Conservation (phyloP, 2,113 vertebrate species). For the Megalops atlanticus region DNA sequence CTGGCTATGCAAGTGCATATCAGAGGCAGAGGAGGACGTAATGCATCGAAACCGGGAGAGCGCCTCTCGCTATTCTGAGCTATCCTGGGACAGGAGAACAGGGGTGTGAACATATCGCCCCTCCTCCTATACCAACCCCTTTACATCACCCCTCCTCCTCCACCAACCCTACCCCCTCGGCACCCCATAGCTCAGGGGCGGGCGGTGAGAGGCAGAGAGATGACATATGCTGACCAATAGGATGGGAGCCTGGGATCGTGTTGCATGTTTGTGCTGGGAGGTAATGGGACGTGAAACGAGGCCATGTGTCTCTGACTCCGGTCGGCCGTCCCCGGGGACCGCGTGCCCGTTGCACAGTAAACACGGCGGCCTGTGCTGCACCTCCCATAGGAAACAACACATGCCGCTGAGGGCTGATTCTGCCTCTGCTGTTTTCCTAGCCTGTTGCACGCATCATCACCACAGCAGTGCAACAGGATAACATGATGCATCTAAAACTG, state of each 20-base stretch:
- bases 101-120: background rate
- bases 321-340: constrained; percentile 9
- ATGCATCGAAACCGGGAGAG: background rate
- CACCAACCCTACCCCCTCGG: too few relatives aligned
- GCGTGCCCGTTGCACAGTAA: background rate
- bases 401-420: too few relatives aligned
- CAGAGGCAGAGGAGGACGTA: background rate
- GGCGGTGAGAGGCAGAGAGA: background rate
- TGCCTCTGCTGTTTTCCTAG: too few relatives aligned
- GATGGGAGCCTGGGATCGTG: background rate
- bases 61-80: too few relatives aligned
- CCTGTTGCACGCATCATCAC: too few relatives aligned
- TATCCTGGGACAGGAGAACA: background rate
- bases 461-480: too few relatives aligned
- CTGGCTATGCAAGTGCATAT: background rate
- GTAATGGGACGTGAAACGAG: constrained; percentile 43
- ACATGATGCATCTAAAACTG: too few relatives aligned
- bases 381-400: too few relatives aligned
- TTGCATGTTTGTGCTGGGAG: constrained; percentile 31
- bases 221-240: background rate
- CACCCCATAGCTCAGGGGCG: background rate
- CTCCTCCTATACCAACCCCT: background rate
- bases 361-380: too few relatives aligned
- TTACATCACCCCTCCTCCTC: background rate
- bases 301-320: constrained; percentile 33